Evolutionary conservation across 1,140 invertebrate species (phyloP), one percentile per base, ranked within the genome.

Genomic region (Saccostrea glomerata): DNA sequence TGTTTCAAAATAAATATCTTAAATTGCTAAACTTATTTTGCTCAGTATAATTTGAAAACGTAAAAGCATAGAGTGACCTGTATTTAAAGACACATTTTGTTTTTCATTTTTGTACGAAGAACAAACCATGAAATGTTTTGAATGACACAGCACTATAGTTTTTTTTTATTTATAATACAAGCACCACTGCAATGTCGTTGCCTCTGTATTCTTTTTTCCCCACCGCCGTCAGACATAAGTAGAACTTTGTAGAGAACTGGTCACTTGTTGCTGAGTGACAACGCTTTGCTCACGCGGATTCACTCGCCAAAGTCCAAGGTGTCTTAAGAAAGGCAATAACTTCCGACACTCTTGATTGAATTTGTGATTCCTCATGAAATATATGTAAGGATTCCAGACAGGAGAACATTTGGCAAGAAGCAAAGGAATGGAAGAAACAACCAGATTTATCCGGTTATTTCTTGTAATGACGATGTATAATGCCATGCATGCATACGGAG

Each of bases 171-270:
- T 36, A 36, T 36, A 36, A 36, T 36, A 36, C 58, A 17, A 20
- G 58, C 58, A 60, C 13, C 13, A 15, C 1, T 20, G 20, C 20
- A 13, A 60, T 20, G 7, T 20, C 12, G 9, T 13, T 4, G 58
- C 58, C 58, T 15, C 13, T 47, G 56, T 36, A 36, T 36, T 47
- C 47, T 47, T 6, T 47, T 47, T 47, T 47, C 9, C 47, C 47
- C 47, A 9, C 47, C 47, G 9, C 47, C 17, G 4, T 77, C 30
- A 77, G 11, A 77, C 70, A 36, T 66, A 66, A 66, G 60, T 66
- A 6, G 97, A 97, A 97, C 97, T 97, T 5, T 20, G 20, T 36
- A 11, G 12, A 30, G 11, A 30, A 4, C 23, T 30, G 30, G 23
- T 77, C 2, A 13, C 60, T 11, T 77, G 23, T 2, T 30, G 70